A percentile compares a stretch with the other conserved stretches of the same genome.
Evolutionary conservation across 2,113 vertebrate genomes (phyloP).

Genomic region (Sinocyclocheilus grahami): DNA sequence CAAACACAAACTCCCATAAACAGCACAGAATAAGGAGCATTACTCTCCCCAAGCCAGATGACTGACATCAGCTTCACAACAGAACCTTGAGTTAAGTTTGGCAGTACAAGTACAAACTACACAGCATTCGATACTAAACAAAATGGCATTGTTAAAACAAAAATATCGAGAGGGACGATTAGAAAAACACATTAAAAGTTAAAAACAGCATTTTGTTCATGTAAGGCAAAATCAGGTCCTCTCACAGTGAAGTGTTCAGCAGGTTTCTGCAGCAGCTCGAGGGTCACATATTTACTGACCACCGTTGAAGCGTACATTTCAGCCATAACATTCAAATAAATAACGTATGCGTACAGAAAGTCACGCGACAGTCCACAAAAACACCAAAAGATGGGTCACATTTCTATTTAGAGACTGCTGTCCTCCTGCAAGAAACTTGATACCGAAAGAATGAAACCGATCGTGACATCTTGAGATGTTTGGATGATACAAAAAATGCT

Average conservation of each 20-base stretch:
- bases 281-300: constrained; percentile 43
- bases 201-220: constrained; percentile 76
- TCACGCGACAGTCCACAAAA: constrained; percentile 1
- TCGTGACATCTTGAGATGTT: constrained; percentile 21
- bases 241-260: constrained; percentile 81
- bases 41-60: constrained; percentile 74
- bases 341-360: constrained; percentile 13
- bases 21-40: constrained; percentile 69
- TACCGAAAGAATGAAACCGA: background rate
- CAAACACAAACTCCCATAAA: constrained; percentile 61
- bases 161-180: constrained; percentile 74
- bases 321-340: constrained; percentile 6
- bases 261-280: constrained; percentile 64
- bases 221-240: constrained; percentile 84
- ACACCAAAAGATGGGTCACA: background rate
- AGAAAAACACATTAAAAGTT: constrained; percentile 77
- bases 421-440: constrained; percentile 8
- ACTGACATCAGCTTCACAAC: constrained; percentile 34
- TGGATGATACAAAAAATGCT: constrained; percentile 11
- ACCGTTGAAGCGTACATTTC: constrained; percentile 21
- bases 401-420: constrained; percentile 11
- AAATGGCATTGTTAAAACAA: constrained; percentile 63
- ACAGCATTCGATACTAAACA: constrained; percentile 73
- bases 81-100: constrained; percentile 26
- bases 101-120: constrained; percentile 43